Conservation (phyloP, 2,797 vertebrate genomes). For the Serranus cabrilla region DNA sequence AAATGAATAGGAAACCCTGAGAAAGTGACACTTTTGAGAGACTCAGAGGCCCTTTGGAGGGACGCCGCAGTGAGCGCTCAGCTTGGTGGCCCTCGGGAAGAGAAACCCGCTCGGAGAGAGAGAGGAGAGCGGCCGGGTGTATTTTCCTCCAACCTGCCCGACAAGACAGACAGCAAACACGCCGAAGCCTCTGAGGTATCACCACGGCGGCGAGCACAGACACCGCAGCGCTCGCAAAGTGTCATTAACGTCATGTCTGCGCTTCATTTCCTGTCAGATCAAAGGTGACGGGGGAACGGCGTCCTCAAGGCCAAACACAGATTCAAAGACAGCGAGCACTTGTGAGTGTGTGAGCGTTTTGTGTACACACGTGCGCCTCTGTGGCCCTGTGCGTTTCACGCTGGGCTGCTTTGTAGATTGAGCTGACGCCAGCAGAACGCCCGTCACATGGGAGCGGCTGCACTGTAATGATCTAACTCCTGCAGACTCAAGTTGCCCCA, state of each 20-base stretch:
- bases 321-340: slow-evolving; percentile 5
- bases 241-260: slow-evolving; percentile 46
- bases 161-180: slow-evolving; percentile 16
- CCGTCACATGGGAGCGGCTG: slow-evolving; percentile 54
- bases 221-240: background rate
- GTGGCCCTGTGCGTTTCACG: slow-evolving; percentile 7
- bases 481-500: slow-evolving; percentile 33
- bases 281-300: slow-evolving; percentile 34
- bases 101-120: slow-evolving; percentile 18
- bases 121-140: slow-evolving; percentile 1
- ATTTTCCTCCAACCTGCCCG: slow-evolving; percentile 19
- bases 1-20: slow-evolving; percentile 38
- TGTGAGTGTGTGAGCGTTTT: background rate
- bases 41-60: slow-evolving; percentile 31
- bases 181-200: slow-evolving; percentile 15
- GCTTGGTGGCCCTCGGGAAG: slow-evolving; percentile 17
- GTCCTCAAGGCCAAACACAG: slow-evolving; percentile 39
- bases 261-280: slow-evolving; percentile 59
- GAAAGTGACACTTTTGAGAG: slow-evolving; percentile 55
- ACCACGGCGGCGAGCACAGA: slow-evolving; percentile 21
- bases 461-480: slow-evolving; percentile 46
- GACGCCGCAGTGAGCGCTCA: slow-evolving; percentile 22
- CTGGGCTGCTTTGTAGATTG: slow-evolving; percentile 41
- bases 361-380: background rate
- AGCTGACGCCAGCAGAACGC: slow-evolving; percentile 69